Percentiles rank a stretch among this genome's conserved stretches.
Conservation (phyloP, 2,797 vertebrate species). For the Chromobotia macracanthus region DNA sequence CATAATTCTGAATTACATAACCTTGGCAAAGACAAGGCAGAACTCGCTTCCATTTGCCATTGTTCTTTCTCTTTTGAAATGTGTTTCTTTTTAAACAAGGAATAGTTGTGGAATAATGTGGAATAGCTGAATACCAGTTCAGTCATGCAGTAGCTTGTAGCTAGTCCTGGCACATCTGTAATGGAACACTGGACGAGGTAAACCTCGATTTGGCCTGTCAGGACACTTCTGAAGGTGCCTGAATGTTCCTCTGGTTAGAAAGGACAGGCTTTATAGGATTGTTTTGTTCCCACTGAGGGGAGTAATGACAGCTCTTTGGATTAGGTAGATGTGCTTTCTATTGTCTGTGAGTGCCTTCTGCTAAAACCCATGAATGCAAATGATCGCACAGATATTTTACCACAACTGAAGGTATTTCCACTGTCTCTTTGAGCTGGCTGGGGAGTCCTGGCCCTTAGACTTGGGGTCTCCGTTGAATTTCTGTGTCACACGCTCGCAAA, state of each 20-base stretch:
- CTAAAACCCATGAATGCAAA: constrained; percentile 47
- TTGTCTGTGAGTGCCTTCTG: constrained; percentile 51
- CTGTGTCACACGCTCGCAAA: constrained; percentile 59
- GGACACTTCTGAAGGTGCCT: constrained; percentile 19
- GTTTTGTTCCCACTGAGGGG: constrained; percentile 65
- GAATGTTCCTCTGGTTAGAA: neutral
- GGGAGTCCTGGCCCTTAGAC: constrained; percentile 60
- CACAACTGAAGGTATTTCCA: constrained; percentile 56
- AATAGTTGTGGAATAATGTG: neutral
- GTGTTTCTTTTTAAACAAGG: neutral
- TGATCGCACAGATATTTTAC: constrained; percentile 42
- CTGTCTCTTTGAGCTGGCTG: constrained; percentile 66
- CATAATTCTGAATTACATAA: neutral
- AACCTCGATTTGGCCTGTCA: constrained; percentile 30
- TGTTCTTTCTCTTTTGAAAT: constrained; percentile 5
- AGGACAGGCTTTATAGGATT: constrained; percentile 60
- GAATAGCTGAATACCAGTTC: constrained; percentile 11
- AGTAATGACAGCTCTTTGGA: constrained; percentile 71
- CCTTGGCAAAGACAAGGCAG: neutral
- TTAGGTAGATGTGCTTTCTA: constrained; percentile 70
- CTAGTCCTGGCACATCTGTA: constrained; percentile 34
- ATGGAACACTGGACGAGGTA: constrained; percentile 31
- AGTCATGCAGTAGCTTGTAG: constrained; percentile 28
- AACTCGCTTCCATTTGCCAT: neutral
- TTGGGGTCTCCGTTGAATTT: constrained; percentile 26